phyloP scores from a whole-genome alignment of 2,797 vertebrate species.

The Acridotheres tristis region DNA sequence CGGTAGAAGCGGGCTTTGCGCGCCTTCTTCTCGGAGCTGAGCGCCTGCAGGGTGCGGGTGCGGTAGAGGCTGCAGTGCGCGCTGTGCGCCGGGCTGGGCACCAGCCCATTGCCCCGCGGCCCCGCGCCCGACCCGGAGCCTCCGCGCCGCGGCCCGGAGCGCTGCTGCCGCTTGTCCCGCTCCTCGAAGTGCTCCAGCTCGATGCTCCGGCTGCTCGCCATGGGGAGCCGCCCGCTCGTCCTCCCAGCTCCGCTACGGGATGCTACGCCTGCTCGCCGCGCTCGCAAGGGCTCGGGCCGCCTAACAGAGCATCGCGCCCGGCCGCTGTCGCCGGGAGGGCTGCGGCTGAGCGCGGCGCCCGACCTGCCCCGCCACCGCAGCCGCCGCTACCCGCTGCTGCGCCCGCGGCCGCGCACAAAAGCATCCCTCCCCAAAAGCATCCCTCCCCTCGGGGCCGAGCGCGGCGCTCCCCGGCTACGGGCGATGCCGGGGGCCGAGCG shows the following conservation, averaged over 20 bases:
- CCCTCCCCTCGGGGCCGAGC: neutral
- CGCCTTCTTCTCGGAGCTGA: slow-evolving; percentile 94
- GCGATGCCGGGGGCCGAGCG: neutral
- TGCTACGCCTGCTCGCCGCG: neutral
- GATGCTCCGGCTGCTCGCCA: slow-evolving; percentile 83
- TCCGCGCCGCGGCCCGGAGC: slow-evolving; percentile 73
- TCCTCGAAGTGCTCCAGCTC: slow-evolving; percentile 97
- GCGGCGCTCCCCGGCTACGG: neutral
- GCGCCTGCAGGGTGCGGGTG: slow-evolving; percentile 94
- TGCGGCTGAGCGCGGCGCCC: neutral
- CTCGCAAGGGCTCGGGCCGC: neutral
- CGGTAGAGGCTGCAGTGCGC: slow-evolving; percentile 98
- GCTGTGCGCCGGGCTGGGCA: slow-evolving; percentile 95
- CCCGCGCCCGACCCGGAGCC: slow-evolving; percentile 61
- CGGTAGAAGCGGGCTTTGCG: slow-evolving; percentile 95
- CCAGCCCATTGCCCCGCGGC: slow-evolving; percentile 85
- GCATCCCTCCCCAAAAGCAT: neutral
- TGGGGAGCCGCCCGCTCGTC: neutral
- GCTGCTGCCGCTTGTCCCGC: slow-evolving; percentile 85
- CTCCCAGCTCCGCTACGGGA: neutral
- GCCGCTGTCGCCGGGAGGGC: neutral
- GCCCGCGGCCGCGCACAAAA: neutral
- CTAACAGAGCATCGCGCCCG: slow-evolving; percentile 22
- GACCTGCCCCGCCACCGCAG: neutral
- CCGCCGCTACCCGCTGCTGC: neutral